Conservation (phyloP, 2,113 vertebrate species). For the Rhynchopsitta pachyrhyncha region DNA sequence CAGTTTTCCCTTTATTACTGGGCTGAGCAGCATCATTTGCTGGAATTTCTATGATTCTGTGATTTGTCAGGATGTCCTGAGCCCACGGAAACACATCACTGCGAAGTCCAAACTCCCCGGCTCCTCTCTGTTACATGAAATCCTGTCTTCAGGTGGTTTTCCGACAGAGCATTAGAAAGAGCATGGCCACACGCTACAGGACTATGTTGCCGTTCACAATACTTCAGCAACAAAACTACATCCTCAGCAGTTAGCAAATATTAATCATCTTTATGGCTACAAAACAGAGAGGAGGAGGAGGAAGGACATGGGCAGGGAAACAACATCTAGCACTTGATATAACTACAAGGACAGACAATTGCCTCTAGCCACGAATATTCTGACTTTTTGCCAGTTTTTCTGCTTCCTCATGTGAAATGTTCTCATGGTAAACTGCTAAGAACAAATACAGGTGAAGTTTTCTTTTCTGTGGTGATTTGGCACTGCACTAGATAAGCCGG, state of each 20-base stretch:
- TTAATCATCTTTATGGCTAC: not conserved
- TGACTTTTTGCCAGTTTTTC: not conserved
- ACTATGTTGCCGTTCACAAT: accelerated
- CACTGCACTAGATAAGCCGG: not conserved
- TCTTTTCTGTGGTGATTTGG: not conserved
- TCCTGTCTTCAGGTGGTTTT: not conserved
- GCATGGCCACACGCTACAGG: accelerated
- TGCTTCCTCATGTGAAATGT: not conserved
- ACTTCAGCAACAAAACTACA: not conserved
- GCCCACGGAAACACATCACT: no score
- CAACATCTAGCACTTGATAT: accelerated
- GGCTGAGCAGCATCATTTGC: not conserved
- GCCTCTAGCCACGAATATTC: not conserved
- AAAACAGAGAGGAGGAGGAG: not conserved
- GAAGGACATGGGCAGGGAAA: not conserved
- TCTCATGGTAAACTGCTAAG: not conserved
- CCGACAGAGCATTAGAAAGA: not conserved
- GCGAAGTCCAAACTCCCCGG: accelerated
- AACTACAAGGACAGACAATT: not conserved
- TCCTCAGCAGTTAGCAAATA: not conserved
- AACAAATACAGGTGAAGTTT: not conserved
- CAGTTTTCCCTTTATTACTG: accelerated
- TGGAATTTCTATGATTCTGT: not conserved
- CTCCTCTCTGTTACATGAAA: not conserved
- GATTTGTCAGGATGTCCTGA: not conserved